Evolutionary conservation across 2,797 vertebrate species (phyloP), one percentile per base, ranked within the genome.

Genomic region (Macropus fuliginosus): DNA sequence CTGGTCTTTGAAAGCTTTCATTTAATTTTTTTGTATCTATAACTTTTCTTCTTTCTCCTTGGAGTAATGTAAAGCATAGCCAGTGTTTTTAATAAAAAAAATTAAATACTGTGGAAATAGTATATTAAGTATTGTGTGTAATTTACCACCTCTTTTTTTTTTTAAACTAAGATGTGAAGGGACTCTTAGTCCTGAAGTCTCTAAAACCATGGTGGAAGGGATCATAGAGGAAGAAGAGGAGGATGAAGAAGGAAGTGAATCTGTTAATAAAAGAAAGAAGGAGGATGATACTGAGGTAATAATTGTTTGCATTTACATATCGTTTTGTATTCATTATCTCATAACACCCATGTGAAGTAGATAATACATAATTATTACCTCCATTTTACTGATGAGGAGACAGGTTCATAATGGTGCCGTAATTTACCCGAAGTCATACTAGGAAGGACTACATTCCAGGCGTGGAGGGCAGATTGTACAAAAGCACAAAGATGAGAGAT

Each of bases 221-320:
- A 99, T 99, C 94, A 99, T 99, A 98, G 99, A 99, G 97, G 99
- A 99, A 0, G 99, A 99, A 1, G 99, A 99, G 92, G 98, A 98
- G 93, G 98, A 98, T 0, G 97, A 98, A 34, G 98, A 98, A 97
- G 99, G 98, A 91, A 99, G 99, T 94, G 99, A 99, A 95, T 99
- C 99, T 29, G 99, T 99, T 96, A 99, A 99, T 97, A 99, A 99
- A 98, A 99, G 99, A 95, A 99, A 99, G 99, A 99, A 99, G 95
- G 99, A 99, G 97, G 99, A 99, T 92, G 99, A 99, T 95, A 99
- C 99, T 94, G 99, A 99, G 99, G 99, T 99, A 89, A 56, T 94
- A 27, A 95, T 87, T 87, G 40, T 81, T 81, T 87, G 28, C 74
- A 46, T 87, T 87, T 87, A 0, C 46, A 12, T 46, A 46, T 81